Conservation (phyloP, 2,888 invertebrate genomes). For the Tiliacea aurago region DNA sequence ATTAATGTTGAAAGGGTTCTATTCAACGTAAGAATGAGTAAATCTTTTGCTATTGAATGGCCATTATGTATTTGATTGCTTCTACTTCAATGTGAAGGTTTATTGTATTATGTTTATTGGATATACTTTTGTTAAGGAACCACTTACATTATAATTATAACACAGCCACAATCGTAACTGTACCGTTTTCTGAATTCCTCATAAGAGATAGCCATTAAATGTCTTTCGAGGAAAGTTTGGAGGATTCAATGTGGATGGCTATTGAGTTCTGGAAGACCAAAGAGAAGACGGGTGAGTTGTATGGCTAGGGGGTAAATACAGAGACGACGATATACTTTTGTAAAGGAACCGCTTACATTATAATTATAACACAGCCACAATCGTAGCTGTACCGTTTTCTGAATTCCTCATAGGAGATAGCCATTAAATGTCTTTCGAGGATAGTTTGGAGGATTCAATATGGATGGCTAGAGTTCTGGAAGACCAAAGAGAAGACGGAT, state of each 20-base stretch:
- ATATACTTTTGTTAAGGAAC: neutral
- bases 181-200: neutral
- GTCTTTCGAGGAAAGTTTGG: neutral
- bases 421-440: neutral
- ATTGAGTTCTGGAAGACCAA: neutral
- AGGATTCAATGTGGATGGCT: neutral
- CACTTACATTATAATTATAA: neutral
- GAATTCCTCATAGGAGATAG: neutral
- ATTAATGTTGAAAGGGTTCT: conserved; percentile 1
- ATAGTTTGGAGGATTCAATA: neutral
- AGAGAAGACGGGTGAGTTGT: neutral
- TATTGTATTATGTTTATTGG: conserved; percentile 13
- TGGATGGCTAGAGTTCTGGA: neutral
- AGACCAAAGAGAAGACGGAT: neutral
- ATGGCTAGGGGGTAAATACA: neutral
- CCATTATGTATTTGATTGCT: conserved; percentile 19
- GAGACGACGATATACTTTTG: neutral
- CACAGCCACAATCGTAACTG: neutral
- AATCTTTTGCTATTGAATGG: neutral
- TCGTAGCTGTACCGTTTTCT: neutral
- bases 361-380: neutral
- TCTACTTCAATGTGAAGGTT: conserved; percentile 5
- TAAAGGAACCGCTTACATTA: too few species aligned
- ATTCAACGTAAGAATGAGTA: conserved; percentile 3
- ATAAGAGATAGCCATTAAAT: neutral